These are phyloP conservation scores for Brachyistius frenatus DNA, from an alignment of 2,113 vertebrate genomes.

Conservation along the genomic window DNA sequence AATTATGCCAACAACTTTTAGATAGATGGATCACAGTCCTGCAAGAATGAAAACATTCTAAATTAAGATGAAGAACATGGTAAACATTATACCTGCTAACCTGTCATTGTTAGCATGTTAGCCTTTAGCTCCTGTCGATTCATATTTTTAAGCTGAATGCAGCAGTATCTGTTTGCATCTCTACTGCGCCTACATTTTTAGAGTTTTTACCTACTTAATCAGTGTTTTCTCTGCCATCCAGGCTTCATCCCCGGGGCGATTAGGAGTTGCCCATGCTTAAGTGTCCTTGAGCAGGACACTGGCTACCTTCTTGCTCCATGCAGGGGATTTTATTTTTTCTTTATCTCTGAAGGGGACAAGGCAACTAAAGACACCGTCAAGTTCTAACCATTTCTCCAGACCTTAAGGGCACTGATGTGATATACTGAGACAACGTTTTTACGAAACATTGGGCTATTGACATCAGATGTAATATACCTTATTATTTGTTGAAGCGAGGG, in stretches of 20 bases:
- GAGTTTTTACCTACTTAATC: too few species aligned
- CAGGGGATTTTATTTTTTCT: background rate
- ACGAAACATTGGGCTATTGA: background rate
- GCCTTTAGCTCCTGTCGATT: background rate
- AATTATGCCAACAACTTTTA: background rate
- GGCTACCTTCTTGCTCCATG: background rate
- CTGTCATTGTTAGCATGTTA: too few species aligned
- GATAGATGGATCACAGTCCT: background rate
- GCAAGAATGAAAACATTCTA: background rate
- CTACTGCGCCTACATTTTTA: background rate
- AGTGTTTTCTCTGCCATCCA: too few species aligned
- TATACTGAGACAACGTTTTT: background rate
- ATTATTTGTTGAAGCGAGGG: slow-evolving; percentile 34
- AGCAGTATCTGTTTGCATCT: background rate
- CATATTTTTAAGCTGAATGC: background rate
- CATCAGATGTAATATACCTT: slow-evolving; percentile 11
- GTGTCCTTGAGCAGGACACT: slow-evolving; percentile 14
- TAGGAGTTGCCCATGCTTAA: background rate
- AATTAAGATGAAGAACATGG: background rate
- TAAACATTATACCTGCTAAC: too few species aligned
- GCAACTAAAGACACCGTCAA: background rate
- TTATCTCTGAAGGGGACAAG: background rate
- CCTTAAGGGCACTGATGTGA: background rate
- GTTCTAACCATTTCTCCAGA: background rate
- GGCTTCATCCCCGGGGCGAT: background rate